Evolutionary conservation across 2,113 vertebrate genomes (phyloP), one percentile per base, ranked within the genome.

Genomic region (Elaphurus davidianus): DNA sequence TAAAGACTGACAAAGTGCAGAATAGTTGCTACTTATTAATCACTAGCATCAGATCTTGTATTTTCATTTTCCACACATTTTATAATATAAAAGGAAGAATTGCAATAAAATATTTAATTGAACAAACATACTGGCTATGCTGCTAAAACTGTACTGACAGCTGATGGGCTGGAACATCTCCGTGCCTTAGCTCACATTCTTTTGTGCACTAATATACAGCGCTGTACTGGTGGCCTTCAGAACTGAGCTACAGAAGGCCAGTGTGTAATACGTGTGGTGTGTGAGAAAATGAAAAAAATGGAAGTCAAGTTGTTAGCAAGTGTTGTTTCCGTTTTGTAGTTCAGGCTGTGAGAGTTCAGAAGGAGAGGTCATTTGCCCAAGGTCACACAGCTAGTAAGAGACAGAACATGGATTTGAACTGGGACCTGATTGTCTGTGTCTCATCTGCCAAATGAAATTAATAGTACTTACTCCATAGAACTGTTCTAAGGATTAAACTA

Each of bases 21-120:
- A 91, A 4, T 54, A 87, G 52, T 40, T 36, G n/a, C n/a, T 71
- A 40, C 67, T 71, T 71, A 40, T 40, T 71, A 27, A 47, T 95
- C 57, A 19, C 23, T 87, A 55, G 84, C 30, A 59, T 87, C 33
- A 47, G 71, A 76, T 87, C 7, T 62, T 96, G 88, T 86, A 54
- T 85, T 91, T 96, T 96, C 40, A 52, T 45, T 87, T 89, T 50
- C 60, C 45, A 50, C 33, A 79, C 52, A 16, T 87, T 87, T 64
- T 74, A 36, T 86, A 55, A 85, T 45, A 55, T 60, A 71, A 78
- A 76, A 92, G 67, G 33, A 50, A 59, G 55, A 94, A 36, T 17
- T 85, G 6, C 27, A 64, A 64, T 54, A 17, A 87, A 93, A 55
- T 67, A 84, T 67, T 43, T 91, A 84, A 47, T 12, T 25, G n/a